Base-by-base conservation (phyloP, 1,140 invertebrate genomes). In the Bombus confusus region DNA sequence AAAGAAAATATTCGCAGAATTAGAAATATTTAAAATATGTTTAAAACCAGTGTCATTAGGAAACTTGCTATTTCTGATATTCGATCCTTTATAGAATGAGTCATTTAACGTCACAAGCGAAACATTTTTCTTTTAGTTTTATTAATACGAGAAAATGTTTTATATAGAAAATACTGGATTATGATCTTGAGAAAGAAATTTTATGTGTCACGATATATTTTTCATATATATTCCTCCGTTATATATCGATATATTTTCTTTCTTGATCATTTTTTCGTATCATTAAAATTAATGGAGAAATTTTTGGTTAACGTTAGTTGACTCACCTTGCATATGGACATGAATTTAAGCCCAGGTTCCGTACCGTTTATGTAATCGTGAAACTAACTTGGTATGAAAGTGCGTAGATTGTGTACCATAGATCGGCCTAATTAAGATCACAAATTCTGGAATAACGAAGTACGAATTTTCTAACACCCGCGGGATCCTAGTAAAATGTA, bases 361-460 rank as follows among this genome's bases (percentile, higher is more conserved):
- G 77, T 25, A n/a, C 62, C 47, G 47, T 84, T 85, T 80, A 80
- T 37, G 31, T 85, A 85, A 85, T 41, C 39, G 28, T 47, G 72
- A 82, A 43, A 75, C 71, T 43, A 43, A 75, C 71, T 43, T 77
- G 39, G 47, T 18, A 79, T 34, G 75, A 79, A 79, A 84, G 76
- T 34, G 18, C 22, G 57, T 25, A 62, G 74, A 41, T 64, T n/a
- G 34, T 64, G 37, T 34, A 31, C 12, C 10, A 37, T 31, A 74
- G 52, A 28, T 47, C 80, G 52, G 41, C 8, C 25, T 31, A 80
- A 85, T 85, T 85, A 80, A 80, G 66, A 68, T 62, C 68, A 39
- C 25, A 31, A 28, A 68, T 72, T 71, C 28, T 47, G 34, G 71
- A 80, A 62, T 47, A 39, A 28, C 59, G 66, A 57, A 43, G 22